A percentile compares a stretch with the other conserved stretches of the same genome.
These are phyloP conservation scores for Clistopyga incitator DNA, from an alignment of 2,888 invertebrate genomes.

Conservation along the genomic window DNA sequence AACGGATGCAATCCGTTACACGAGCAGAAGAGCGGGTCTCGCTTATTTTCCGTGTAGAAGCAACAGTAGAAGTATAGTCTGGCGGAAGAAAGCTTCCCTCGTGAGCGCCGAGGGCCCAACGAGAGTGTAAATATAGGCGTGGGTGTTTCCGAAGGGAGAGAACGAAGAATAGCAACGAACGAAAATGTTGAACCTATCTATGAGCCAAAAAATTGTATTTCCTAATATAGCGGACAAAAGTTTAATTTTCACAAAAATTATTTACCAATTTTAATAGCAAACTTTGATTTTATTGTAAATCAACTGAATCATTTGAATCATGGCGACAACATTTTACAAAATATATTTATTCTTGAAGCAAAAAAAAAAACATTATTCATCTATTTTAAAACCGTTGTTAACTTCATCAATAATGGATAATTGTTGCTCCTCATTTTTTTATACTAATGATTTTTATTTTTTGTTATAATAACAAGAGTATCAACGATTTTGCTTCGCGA, in stretches of 20 bases:
- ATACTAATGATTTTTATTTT: too few relatives aligned
- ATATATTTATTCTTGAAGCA: too few relatives aligned
- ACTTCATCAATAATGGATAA: too few relatives aligned
- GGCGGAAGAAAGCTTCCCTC: slow-evolving; percentile 14
- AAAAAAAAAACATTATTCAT: too few relatives aligned
- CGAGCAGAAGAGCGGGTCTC: slow-evolving; percentile 45
- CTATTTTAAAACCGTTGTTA: too few relatives aligned
- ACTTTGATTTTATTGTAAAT: neutral
- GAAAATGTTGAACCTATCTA: slow-evolving; percentile 22
- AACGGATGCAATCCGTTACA: slow-evolving; percentile 73
- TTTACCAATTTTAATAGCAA: neutral
- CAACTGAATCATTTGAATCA: too few relatives aligned
- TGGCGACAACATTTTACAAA: too few relatives aligned
- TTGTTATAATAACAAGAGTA: too few relatives aligned
- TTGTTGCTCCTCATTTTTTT: too few relatives aligned
- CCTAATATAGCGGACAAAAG: slow-evolving; percentile 1
- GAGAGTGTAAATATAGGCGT: slow-evolving; percentile 70
- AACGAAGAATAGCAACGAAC: slow-evolving; percentile 3
- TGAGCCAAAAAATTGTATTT: slow-evolving; percentile 58
- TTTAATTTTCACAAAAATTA: neutral
- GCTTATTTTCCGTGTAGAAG: slow-evolving; percentile 17
- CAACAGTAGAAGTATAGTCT: slow-evolving; percentile 2
- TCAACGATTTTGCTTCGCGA: neutral
- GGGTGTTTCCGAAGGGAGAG: slow-evolving; percentile 45
- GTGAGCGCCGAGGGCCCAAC: slow-evolving; percentile 16